Evolutionary conservation across 2,113 vertebrate genomes (phyloP).

Genomic region (Eurystomus gularis): DNA sequence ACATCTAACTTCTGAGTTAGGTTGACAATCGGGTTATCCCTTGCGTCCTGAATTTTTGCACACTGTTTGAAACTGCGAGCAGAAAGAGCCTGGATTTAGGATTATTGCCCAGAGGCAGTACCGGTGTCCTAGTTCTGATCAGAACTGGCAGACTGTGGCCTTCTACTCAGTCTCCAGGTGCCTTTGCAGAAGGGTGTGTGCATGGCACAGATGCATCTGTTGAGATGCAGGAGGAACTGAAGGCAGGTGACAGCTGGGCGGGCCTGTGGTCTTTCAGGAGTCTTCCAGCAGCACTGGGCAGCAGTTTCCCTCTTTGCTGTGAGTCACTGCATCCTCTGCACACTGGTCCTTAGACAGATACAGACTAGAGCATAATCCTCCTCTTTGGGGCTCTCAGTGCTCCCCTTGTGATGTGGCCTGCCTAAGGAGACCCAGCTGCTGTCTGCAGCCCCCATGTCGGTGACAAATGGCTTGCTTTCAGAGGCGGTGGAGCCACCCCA

Average conservation of each 20-base stretch:
- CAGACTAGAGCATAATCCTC: neutral
- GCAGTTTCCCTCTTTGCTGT: neutral
- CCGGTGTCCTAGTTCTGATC: neutral
- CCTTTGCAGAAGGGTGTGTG: neutral
- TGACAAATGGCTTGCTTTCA: accelerated
- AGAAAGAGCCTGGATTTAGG: neutral
- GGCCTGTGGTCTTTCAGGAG: neutral
- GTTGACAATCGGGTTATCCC: neutral
- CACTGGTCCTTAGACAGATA: neutral
- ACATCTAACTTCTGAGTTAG: neutral
- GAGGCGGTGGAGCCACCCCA: neutral
- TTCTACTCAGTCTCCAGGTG: neutral
- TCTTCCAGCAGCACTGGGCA: neutral
- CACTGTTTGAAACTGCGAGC: neutral
- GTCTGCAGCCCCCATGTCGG: no score
- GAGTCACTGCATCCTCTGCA: neutral
- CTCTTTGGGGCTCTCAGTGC: neutral
- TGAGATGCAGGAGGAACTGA: neutral
- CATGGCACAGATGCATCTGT: neutral
- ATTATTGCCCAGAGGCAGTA: neutral
- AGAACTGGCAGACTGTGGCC: neutral
- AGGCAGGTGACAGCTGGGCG: neutral
- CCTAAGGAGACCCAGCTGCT: neutral
- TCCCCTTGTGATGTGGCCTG: neutral
- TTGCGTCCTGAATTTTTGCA: neutral